phyloP scores from a whole-genome alignment of 2,888 invertebrate species.

The Melolontha melolontha region DNA sequence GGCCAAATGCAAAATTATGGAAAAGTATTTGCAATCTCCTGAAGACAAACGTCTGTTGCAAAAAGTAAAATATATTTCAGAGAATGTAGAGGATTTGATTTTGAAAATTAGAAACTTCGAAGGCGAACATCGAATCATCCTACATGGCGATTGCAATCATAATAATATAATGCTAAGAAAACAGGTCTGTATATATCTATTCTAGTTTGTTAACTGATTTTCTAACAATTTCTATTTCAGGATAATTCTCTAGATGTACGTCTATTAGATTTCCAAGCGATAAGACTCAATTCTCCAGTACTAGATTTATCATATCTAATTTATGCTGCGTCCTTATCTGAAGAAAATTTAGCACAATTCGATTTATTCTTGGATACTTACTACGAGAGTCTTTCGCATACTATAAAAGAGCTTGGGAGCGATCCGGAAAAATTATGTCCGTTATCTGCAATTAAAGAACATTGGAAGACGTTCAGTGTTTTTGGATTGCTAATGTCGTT shows the following conservation, averaged over 20 bases:
- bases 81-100: slow-evolving; percentile 9
- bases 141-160: slow-evolving; percentile 46
- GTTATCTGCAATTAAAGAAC: slow-evolving; percentile 48
- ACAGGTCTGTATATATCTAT: slow-evolving; percentile 9
- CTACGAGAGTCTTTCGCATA: slow-evolving; percentile 52
- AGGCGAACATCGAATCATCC: slow-evolving; percentile 18
- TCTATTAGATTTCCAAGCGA: slow-evolving; percentile 46
- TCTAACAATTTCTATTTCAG: neutral
- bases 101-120: slow-evolving; percentile 17
- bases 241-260: slow-evolving; percentile 11
- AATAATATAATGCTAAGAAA: slow-evolving; percentile 47
- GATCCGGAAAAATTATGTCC: slow-evolving; percentile 56
- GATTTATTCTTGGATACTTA: slow-evolving; percentile 55
- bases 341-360: slow-evolving; percentile 52
- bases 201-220: neutral
- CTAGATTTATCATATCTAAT: slow-evolving; percentile 58
- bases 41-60: slow-evolving; percentile 1
- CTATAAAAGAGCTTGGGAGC: slow-evolving; percentile 52
- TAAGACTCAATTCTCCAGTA: slow-evolving; percentile 50
- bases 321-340: slow-evolving; percentile 51
- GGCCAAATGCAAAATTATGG: slow-evolving; percentile 1
- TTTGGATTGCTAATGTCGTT: slow-evolving; percentile 47
- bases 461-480: slow-evolving; percentile 48
- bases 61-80: neutral
- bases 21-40: neutral